Base-by-base conservation (phyloP, 2,797 vertebrate genomes). In the Platalea minor region DNA sequence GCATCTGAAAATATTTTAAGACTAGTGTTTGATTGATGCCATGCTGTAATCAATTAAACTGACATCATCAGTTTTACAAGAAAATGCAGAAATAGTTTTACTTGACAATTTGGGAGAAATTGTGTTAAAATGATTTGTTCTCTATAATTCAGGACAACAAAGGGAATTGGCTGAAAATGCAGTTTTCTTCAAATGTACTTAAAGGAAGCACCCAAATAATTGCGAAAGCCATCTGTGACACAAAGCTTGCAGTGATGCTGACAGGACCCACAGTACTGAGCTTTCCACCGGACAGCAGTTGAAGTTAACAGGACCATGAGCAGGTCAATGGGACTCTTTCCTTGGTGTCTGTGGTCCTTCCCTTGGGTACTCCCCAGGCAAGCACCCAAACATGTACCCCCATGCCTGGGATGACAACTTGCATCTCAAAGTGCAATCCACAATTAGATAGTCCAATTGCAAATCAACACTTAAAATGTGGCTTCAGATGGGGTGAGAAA, bases 381-480 rank as follows among this genome's bases (percentile, higher is more conserved):
- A 41, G 17, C 57, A 57, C 59, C 73, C 51, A 90, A 60, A 68
- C 1, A 15, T 0, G 21, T 7, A 28, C 9, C 23, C 17, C 6
- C 13, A 11, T 0, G 0, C 14, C 11, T 39, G 12, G 35, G 18
- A 18, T 0, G 7, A 7, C 4, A 46, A 21, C 26, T 23, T 5
- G 2, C 13, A 9, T 51, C 67, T 68, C 67, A 57, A 68, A 81
- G 35, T 1, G 0, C 17, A 25, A 14, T 7, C 29, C 65, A 41
- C 37, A 33, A 51, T 26, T 14, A 25, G 56, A 37, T 13, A 26
- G 28, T 17, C 18, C 56, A 72, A 24, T 0, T 31, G 25, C 67
- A 76, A 77, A 46, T 9, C 11, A 17, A 6, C 67, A 15, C 43
- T 51, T 39, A 10, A 69, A 82, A 28, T 8, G 25, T 24, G 46